Percentiles rank a stretch among this genome's conserved stretches.
Conservation (phyloP, 2,113 vertebrate species). For the Ploceus nigricollis region DNA sequence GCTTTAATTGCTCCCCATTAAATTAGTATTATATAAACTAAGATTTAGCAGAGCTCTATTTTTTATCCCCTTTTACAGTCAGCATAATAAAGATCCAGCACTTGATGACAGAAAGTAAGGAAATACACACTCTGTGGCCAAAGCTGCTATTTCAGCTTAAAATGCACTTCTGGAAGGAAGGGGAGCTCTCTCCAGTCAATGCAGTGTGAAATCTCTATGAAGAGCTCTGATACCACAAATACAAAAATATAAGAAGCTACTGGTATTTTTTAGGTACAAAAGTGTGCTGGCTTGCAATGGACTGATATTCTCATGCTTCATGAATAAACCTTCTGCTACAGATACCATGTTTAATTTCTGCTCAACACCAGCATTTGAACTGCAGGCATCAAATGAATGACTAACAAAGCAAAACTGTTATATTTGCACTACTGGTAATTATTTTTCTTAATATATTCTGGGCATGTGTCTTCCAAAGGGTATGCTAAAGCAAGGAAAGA, state of each 20-base stretch:
- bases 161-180: background rate
- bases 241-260: background rate
- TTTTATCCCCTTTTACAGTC: background rate
- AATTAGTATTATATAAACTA: background rate
- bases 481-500: background rate
- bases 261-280: background rate
- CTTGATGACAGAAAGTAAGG: background rate
- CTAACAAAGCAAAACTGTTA: background rate
- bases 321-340: background rate
- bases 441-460: background rate
- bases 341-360: background rate
- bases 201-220: background rate
- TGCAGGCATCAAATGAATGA: background rate
- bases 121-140: background rate
- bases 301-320: background rate
- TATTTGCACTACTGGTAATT: background rate
- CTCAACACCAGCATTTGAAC: background rate
- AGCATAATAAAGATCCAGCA: background rate
- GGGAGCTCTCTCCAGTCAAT: background rate
- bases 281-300: background rate
- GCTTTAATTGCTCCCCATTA: constrained; percentile 5
- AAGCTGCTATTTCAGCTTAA: background rate
- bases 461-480: background rate
- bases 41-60: background rate
- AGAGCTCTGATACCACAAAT: background rate